Evolutionary conservation across 2,113 vertebrate species (phyloP).

Genomic region (Brachypteracias leptosomus): DNA sequence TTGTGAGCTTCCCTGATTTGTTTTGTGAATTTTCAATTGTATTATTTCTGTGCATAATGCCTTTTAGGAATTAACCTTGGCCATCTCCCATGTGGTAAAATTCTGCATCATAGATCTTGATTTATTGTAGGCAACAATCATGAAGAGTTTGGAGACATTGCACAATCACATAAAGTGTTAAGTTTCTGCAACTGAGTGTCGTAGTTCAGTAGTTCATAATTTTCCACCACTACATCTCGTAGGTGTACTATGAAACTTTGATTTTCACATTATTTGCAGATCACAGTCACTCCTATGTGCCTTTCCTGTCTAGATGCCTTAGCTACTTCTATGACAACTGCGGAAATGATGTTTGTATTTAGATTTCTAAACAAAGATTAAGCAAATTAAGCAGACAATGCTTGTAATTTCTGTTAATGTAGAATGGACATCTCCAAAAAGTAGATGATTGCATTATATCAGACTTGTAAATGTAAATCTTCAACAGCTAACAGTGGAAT

Average conservation of each 20-base stretch:
- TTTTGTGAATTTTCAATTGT: not conserved
- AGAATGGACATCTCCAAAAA: not conserved
- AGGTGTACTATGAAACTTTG: not conserved
- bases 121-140: not conserved
- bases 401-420: not conserved
- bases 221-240: not conserved
- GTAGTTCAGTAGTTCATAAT: not conserved
- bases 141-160: not conserved
- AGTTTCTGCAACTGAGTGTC: not conserved
- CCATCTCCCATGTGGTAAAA: not conserved
- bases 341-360: not conserved
- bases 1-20: not conserved
- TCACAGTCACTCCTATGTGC: not conserved
- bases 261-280: not conserved
- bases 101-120: not conserved
- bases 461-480: conserved; percentile 22
- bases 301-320: not conserved
- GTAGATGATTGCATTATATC: not conserved
- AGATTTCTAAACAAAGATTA: not conserved
- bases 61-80: not conserved
- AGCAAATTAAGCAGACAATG: not conserved
- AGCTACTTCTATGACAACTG: not conserved
- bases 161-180: not conserved
- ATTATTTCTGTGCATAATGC: not conserved
- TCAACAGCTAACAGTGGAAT: not conserved